phyloP scores from a whole-genome alignment of 2,113 vertebrate species.

The Vulpes lagopus region DNA sequence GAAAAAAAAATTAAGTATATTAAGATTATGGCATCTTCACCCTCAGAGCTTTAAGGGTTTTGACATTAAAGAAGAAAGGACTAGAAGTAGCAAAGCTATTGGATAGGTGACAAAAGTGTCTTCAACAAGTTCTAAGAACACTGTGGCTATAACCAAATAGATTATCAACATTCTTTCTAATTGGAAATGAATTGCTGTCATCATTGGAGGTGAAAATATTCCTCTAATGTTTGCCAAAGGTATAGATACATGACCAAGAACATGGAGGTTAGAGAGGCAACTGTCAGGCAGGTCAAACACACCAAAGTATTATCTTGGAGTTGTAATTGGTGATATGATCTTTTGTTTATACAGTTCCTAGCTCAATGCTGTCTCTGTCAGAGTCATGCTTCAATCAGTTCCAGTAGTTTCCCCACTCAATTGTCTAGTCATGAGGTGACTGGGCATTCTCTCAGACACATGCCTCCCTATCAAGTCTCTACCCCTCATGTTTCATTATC shows the following conservation, averaged over 20 bases:
- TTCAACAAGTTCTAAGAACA: constrained; percentile 34
- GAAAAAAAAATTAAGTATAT: neutral
- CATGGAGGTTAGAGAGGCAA: neutral
- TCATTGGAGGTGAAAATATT: constrained; percentile 23
- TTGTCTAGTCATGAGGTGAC: neutral
- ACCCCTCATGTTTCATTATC: neutral
- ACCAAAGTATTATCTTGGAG: neutral
- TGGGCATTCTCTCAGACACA: neutral
- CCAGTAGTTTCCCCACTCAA: neutral
- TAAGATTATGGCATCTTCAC: constrained; percentile 36
- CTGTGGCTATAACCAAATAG: constrained; percentile 1
- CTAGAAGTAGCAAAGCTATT: constrained; percentile 27
- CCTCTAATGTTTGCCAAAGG: neutral
- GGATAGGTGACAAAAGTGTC: neutral
- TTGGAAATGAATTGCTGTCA: constrained; percentile 20
- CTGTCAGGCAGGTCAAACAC: neutral
- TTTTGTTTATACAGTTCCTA: neutral
- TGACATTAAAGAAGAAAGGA: constrained; percentile 6
- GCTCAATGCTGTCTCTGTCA: neutral
- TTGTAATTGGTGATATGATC: neutral
- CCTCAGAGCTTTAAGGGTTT: constrained; percentile 35
- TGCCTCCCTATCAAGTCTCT: neutral
- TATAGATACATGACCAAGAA: neutral
- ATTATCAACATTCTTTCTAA: constrained; percentile 20
- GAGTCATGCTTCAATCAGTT: neutral